Conservation (phyloP, 1,140 invertebrate species). For the Brachionus asplanchnoidis region DNA sequence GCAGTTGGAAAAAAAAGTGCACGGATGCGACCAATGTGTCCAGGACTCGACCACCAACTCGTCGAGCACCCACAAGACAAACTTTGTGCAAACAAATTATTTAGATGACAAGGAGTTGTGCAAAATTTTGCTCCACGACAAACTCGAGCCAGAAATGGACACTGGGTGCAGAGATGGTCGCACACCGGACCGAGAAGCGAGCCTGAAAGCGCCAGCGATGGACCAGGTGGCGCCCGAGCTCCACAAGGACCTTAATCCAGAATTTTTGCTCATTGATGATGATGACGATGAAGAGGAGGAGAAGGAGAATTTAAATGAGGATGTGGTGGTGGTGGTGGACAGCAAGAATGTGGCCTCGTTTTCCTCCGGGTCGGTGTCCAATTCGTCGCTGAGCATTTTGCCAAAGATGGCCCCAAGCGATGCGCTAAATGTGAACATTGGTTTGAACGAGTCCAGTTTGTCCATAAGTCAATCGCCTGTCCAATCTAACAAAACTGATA, state of each 20-base stretch:
- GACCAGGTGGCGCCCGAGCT: not conserved
- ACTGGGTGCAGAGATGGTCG: not conserved
- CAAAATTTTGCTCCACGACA: not conserved
- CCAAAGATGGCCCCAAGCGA: not conserved
- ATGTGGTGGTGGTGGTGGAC: not conserved
- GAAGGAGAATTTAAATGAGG: not conserved
- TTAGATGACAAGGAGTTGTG: not conserved
- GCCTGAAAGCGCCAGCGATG: not conserved
- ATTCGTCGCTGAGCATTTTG: not conserved
- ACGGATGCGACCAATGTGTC: not conserved
- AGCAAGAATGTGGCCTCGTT: slow-evolving; percentile 4
- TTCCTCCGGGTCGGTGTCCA: not conserved
- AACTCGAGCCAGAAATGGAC: not conserved
- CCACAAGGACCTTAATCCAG: not conserved
- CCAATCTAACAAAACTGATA: not conserved
- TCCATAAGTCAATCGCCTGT: slow-evolving; percentile 3
- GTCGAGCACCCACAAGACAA: not conserved
- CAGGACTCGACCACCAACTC: not conserved
- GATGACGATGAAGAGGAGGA: not conserved
- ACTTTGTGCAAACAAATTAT: slow-evolving; percentile 13
- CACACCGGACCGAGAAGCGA: not conserved
- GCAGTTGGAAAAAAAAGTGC: not conserved
- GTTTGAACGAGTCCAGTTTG: not conserved
- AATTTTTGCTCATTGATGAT: slow-evolving; percentile 27
- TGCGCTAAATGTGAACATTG: not conserved